Evolutionary conservation across 2,113 vertebrate species (phyloP).

Genomic region (Neolamprologus longior): DNA sequence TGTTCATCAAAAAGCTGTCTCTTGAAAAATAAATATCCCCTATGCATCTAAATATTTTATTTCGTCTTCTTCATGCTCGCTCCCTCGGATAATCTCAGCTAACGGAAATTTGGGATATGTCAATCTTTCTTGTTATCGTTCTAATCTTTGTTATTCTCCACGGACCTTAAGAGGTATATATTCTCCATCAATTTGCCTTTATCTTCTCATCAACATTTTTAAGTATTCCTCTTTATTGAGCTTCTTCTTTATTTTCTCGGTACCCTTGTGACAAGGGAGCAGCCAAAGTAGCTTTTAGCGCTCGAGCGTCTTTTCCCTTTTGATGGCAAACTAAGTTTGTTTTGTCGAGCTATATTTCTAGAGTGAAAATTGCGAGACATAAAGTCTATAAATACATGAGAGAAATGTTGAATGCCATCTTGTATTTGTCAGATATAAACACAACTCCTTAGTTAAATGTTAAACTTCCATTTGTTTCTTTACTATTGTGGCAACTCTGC

Average conservation of each 20-base stretch:
- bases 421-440: not conserved
- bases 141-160: not conserved
- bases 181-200: not conserved
- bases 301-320: not conserved
- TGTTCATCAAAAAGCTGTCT: conserved; percentile 44
- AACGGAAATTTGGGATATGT: not conserved
- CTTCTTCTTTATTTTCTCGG: not conserved
- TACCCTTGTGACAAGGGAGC: not conserved
- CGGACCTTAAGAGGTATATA: not conserved
- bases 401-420: not conserved
- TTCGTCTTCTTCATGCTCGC: not conserved
- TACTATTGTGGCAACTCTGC: not conserved
- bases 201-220: not conserved
- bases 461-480: not conserved
- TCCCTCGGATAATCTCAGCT: not conserved
- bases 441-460: not conserved
- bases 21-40: conserved; percentile 50
- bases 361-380: not conserved
- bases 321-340: not conserved
- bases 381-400: not conserved
- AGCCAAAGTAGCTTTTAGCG: not conserved
- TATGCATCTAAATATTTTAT: conserved; percentile 18
- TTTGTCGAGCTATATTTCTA: not conserved
- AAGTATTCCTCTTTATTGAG: not conserved
- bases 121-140: not conserved